Base-by-base conservation (phyloP, 2,888 invertebrate species). In the Brachycybe producta region DNA sequence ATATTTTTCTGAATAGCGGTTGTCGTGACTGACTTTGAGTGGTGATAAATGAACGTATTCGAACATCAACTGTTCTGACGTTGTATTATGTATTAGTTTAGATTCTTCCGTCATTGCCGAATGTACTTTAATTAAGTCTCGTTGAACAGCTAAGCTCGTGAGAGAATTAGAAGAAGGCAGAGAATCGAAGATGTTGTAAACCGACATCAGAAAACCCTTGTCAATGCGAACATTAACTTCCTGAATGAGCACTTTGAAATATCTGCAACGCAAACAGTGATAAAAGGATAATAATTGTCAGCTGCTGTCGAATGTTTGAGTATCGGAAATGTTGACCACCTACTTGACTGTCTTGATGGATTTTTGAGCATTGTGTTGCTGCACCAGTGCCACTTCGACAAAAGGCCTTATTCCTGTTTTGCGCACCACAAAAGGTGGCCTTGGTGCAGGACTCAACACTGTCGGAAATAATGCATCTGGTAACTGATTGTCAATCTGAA, bases 401-500 rank as follows among this genome's bases (percentile, higher is more conserved):
- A 79, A 79, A 0, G 82, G 77, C 53, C 75, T 75, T 35, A 73
- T 70, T 3, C 73, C 70, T 39, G 64, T 61, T 57, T 69, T 70
- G 58, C 72, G 71, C 13, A 72, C 64, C 26, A 70, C 64, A 48
- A 69, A 68, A 17, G 62, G 55, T 1, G 76, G 67, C 30, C 65
- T 56, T 5, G 80, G 76, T 1, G 75, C 73, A 0, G 80, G 77
- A 59, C 78, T 73, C 13, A 82, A 60, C 8, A 80, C 77, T 35
- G 77, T 75, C 0, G 81, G 80, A 61, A 79, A 82, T 34, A 78
- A 74, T 13, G 81, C 79, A 61, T 81, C 80, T 45, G 73, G 70
- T 54, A 79, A 63, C 65, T 82, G 82, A 65, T 85, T 84, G 66
- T 87, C 86, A 53, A 86, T 71, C 74, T 86, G 74, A 23, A 75